These are phyloP conservation scores for Tenthredo scrophulariae DNA, from an alignment of 2,888 invertebrate genomes.

Conservation along the genomic window DNA sequence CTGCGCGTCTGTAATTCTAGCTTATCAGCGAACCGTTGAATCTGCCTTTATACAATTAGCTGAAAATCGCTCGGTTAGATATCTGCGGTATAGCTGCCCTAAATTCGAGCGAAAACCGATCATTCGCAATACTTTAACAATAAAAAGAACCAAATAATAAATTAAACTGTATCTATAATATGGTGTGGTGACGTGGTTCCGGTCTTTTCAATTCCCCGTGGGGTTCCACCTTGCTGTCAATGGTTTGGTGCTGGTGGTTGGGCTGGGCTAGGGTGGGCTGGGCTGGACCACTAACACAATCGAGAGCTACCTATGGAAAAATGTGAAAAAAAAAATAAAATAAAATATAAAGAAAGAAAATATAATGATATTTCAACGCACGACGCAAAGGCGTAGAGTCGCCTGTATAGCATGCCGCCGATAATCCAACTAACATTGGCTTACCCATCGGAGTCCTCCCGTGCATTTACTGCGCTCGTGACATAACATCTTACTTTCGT, in stretches of 20 bases:
- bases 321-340: conserved; percentile 39
- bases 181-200: conserved; percentile 52
- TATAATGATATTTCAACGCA: not conserved
- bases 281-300: conserved; percentile 50
- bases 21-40: not conserved
- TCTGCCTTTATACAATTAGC: not conserved
- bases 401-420: conserved; percentile 32
- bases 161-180: conserved; percentile 8
- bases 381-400: conserved; percentile 47
- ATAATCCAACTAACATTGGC: conserved; percentile 39
- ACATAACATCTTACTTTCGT: conserved; percentile 22
- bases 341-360: conserved; percentile 27
- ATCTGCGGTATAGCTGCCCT: conserved; percentile 8
- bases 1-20: conserved; percentile 32
- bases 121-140: not conserved
- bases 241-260: conserved; percentile 51
- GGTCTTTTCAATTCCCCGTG: conserved; percentile 36
- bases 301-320: conserved; percentile 25
- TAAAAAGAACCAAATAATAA: not conserved
- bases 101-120: not conserved
- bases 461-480: not conserved
- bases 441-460: conserved; percentile 9
- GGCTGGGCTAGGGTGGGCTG: conserved; percentile 33
- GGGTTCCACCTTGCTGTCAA: conserved; percentile 40
- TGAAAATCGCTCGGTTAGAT: conserved; percentile 1